phyloP scores from a whole-genome alignment of 2,888 invertebrate species.

The Drosophila anomalata region DNA sequence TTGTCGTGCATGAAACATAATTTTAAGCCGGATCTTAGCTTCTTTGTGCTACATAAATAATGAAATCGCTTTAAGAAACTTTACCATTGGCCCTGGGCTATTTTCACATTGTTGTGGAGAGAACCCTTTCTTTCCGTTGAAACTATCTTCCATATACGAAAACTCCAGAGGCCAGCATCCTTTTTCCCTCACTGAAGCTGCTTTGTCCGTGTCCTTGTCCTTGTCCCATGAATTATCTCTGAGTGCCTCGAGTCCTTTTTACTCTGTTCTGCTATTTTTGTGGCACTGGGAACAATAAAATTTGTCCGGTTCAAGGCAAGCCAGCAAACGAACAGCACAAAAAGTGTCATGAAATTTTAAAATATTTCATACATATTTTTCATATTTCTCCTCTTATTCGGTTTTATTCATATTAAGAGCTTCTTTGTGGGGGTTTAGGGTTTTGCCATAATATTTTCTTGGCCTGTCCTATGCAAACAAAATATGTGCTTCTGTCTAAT shows the following conservation, averaged over 20 bases:
- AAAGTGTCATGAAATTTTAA: constrained; percentile 46
- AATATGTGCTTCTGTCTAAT: constrained; percentile 28
- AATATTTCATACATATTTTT: constrained; percentile 36
- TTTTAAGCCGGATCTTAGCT: constrained; percentile 56
- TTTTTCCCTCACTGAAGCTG: constrained; percentile 12
- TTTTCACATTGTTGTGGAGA: constrained; percentile 32
- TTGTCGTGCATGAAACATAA: constrained; percentile 25
- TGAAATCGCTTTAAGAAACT: constrained; percentile 70
- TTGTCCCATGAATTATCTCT: constrained; percentile 50
- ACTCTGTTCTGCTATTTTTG: constrained; percentile 33
- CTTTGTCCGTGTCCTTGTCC: constrained; percentile 42
- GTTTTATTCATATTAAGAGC: constrained; percentile 16
- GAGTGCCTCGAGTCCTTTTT: constrained; percentile 32
- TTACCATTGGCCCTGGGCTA: constrained; percentile 49
- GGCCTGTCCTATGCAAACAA: constrained; percentile 33
- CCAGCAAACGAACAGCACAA: constrained; percentile 13
- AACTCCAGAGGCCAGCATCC: constrained; percentile 21
- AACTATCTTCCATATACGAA: constrained; percentile 19
- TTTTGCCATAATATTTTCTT: constrained; percentile 24
- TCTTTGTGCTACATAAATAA: constrained; percentile 58
- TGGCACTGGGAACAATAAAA: constrained; percentile 27
- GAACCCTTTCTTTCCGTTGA: constrained; percentile 28
- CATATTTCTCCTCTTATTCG: constrained; percentile 7
- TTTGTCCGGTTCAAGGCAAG: constrained; percentile 16
- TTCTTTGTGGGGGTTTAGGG: constrained; percentile 15